Evolutionary conservation across 2,888 invertebrate genomes (phyloP), one percentile per base, ranked within the genome.

Genomic region (Chirona hameri): DNA sequence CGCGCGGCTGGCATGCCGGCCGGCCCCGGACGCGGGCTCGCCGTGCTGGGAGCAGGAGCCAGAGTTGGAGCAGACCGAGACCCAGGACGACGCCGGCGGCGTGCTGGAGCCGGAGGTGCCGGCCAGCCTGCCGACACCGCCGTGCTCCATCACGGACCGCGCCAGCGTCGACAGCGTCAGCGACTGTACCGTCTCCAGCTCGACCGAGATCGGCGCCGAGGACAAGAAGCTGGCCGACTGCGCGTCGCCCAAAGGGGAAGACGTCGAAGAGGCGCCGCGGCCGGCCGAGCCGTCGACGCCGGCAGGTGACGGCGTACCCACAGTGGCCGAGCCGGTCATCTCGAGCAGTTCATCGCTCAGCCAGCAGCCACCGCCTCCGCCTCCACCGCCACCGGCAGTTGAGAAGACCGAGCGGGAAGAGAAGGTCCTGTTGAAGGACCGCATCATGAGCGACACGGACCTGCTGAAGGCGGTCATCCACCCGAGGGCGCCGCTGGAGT

Each of bases 11-110:
- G 46, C 39, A 18, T 29, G 79, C 81, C 84, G n/a, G 84, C 84
- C 83, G 83, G 83, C 39, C 84, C 83, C 39, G 82, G 83, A 31
- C 84, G 83, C 48, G 81, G 84, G 84, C 29, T 85, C 84, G 76
- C 83, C 85, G 79, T 57, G 84, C 81, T 83, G 84, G 76, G 76
- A 76, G 46, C 76, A 39, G 24, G 76, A 76, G 76, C 76, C 46
- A 7, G 76, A 46, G 76, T 39, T 76, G 76, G 39, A 39, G 24
- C 29, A 31, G 72, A 24, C 12, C 15, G 39, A 76, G 27, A 24
- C 76, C 1, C 39, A 24, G 76, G 76, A 21, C 7, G 76, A 7
- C 39, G 76, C 31, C 39, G 76, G 39, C 39, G 80, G 80, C 27
- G 52, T 80, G 80, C 80, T 52, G 80, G 80, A 80, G 55, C 80